Base-by-base conservation (phyloP, 53 echinoderm and acorn worm species). In the Henricia sp. region DNA sequence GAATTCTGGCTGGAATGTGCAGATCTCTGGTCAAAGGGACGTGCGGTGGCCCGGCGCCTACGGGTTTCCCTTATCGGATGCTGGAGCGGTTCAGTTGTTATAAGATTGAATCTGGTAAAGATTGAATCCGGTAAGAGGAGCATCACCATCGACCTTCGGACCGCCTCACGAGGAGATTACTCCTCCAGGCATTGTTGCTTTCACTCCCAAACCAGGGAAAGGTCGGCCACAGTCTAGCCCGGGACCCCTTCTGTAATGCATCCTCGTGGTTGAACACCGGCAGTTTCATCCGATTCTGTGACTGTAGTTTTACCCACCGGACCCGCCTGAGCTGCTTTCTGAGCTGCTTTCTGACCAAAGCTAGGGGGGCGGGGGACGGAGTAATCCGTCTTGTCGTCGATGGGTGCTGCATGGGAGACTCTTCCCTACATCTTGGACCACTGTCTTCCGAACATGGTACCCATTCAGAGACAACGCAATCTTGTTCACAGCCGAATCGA, bases 231-330 rank as follows among this genome's bases (percentile, higher is more conserved):
- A 41, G 41, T 8, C 68, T 71, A 14, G 3, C 28, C 14, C 29
- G n/a, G 3, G 71, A 71, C 51, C 3, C 28, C 2, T 71, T 30
- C 50, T 1, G 2, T 0, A 71, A 71, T 33, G 50, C 50, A 2
- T 71, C 71, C 21, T 68, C 68, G 6, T 68, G 68, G 68, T 20
- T 68, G 68, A 19, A 40, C 40, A 13, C 43, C 11, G 68, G 68
- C 2, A 68, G 68, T 20, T 68, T n/a, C 42, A 71, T 71, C 71
- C 71, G 71, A 1, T 71, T 71, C 71, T 50, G 71, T 13, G 72
- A 72, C 72, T 72, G 72, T 51, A 14, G 53, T n/a, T 46, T 64
- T 19, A 65, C 48, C 19, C 65, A 67, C 63, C 40, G 80, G 4
- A 42, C 80, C 62, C 62, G 62, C 29, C 66, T 65, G 9, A 37